A percentile compares a stretch with the other conserved stretches of the same genome.
phyloP scores from a whole-genome alignment of 2,797 vertebrate species.

The Loriculus beryllinus region DNA sequence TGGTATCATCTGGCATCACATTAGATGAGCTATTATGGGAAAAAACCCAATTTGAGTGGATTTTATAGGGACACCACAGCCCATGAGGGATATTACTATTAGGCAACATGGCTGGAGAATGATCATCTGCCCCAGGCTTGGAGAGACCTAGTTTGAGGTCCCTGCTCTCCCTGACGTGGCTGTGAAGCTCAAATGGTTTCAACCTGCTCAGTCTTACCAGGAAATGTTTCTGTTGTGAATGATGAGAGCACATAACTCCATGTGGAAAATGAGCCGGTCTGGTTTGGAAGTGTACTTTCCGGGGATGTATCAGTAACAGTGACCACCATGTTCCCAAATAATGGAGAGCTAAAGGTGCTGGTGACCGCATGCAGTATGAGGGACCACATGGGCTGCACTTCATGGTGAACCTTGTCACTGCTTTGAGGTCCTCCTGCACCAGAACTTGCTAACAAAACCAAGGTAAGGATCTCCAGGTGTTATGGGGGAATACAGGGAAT shows the following conservation, averaged over 20 bases:
- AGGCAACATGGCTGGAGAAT: fast-evolving
- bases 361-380: background rate
- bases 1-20: background rate
- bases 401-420: background rate
- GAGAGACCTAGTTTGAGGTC: background rate
- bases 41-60: background rate
- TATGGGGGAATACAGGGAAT: background rate
- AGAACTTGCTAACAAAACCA: background rate
- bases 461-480: background rate
- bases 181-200: background rate
- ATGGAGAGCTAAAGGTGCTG: background rate
- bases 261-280: background rate
- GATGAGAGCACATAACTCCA: fast-evolving
- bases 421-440: background rate
- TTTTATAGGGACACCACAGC: background rate
- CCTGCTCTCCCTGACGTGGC: fast-evolving
- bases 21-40: background rate
- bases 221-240: background rate
- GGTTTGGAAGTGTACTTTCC: background rate
- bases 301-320: background rate
- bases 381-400: background rate
- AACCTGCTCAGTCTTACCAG: background rate
- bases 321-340: background rate
- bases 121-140: background rate
- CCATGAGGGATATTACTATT: background rate